phyloP scores from a whole-genome alignment of 2,797 vertebrate genomes.

The Caiman crocodilus region DNA sequence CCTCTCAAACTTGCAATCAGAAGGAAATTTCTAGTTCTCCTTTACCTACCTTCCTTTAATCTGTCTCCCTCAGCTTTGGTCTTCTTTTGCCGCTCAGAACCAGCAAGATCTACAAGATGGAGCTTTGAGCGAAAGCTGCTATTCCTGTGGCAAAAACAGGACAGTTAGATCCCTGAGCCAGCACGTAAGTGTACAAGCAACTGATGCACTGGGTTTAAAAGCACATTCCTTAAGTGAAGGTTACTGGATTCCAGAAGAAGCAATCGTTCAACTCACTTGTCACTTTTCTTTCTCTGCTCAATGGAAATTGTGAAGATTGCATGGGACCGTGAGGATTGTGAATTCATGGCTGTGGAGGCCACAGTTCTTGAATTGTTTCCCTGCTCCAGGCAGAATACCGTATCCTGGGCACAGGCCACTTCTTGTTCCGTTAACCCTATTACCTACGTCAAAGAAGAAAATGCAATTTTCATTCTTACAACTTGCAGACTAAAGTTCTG shows the following conservation, averaged over 20 bases:
- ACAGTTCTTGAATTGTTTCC: constrained; percentile 93
- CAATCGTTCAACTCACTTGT: constrained; percentile 86
- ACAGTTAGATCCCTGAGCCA: background rate
- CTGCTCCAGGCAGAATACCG: constrained; percentile 91
- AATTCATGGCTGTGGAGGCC: constrained; percentile 96
- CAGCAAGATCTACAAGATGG: constrained; percentile 95
- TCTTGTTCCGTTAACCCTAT: constrained; percentile 91
- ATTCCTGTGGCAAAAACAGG: constrained; percentile 76
- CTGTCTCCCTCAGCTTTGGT: constrained; percentile 97
- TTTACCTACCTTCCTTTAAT: constrained; percentile 90
- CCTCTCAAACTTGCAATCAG: background rate
- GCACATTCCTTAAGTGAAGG: background rate
- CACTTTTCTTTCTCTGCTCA: constrained; percentile 88
- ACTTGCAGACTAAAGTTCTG: background rate
- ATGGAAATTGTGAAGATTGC: constrained; percentile 97
- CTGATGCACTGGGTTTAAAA: background rate
- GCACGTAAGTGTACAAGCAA: background rate
- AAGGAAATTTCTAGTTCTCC: fast-evolving
- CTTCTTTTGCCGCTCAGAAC: constrained; percentile 97
- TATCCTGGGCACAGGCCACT: constrained; percentile 87
- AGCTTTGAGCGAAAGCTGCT: constrained; percentile 90
- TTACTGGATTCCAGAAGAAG: background rate
- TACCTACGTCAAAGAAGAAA: constrained; percentile 83
- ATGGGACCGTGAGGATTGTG: constrained; percentile 94
- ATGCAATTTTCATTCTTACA: background rate